Evolutionary conservation across 2,888 invertebrate genomes (phyloP).

Genomic region (Eueremaeus valkanovi): DNA sequence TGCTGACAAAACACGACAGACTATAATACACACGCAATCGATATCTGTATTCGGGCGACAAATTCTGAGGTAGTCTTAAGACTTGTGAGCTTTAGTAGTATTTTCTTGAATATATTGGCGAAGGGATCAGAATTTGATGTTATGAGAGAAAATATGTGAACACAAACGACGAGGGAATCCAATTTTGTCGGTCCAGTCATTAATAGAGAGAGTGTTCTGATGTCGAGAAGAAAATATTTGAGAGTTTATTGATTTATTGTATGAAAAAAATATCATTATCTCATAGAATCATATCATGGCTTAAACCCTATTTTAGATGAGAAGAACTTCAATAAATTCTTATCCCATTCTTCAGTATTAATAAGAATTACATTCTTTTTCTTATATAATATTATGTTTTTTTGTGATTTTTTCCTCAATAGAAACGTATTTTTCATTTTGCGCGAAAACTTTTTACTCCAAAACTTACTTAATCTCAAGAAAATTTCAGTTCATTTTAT

Average conservation of each 20-base stretch:
- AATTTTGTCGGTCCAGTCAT: neutral
- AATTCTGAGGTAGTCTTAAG: neutral
- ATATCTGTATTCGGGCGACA: neutral
- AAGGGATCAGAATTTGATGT: no score
- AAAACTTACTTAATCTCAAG: neutral
- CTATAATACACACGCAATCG: neutral
- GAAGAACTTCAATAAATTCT: no score
- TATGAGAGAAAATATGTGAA: no score
- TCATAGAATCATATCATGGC: no score
- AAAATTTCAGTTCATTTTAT: neutral
- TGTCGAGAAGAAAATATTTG: neutral
- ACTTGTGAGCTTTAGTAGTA: neutral
- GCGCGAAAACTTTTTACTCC: neutral
- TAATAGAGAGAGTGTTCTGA: no score
- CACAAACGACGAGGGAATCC: no score
- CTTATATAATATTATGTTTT: no score
- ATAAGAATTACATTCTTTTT: no score
- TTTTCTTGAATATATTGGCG: neutral
- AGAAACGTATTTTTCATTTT: conserved; percentile 1
- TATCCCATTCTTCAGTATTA: no score
- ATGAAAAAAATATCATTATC: neutral
- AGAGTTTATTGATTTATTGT: neutral
- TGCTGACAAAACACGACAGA: no score
- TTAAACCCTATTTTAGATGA: neutral
- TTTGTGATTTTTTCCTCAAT: neutral